Base-by-base conservation (phyloP, 2,888 invertebrate genomes). In the Tetanocera ferruginea region DNA sequence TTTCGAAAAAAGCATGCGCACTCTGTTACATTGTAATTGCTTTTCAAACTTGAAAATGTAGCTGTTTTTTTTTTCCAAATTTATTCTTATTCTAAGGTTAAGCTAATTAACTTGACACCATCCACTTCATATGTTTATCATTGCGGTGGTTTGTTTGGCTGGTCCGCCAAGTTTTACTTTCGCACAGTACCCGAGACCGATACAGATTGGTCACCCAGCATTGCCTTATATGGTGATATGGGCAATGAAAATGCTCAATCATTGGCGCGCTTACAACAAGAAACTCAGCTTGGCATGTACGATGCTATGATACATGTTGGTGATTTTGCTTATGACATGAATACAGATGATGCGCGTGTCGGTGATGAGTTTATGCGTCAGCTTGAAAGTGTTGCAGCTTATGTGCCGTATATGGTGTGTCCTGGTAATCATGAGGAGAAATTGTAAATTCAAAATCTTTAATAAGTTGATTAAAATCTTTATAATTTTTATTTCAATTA, bases 251-350 rank as follows among this genome's bases (percentile, higher is more conserved):
- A 98, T 90, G 97, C 97, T 0, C 91, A 93, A 90, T 96, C 98
- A 0, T 91, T 98, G 78, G 92, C 94, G 0, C 92, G 95, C 81
- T 90, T 99, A 9, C 97, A 97, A 90, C 92, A 94, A 85, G 97
- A 98, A 86, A 93, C 95, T 0, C 94, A 96, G 86, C 91, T 92
- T 52, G 94, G 93, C 23, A 90, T 94, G 87, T 97, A 97, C 89
- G 96, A 98, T 91, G 93, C 95, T 77, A 93, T 97, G 74, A 92
- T 98, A 76, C 98, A 98, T 91, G 96, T 98, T 57, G 97, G 97
- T 0, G 98, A 98, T 91, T 97, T 98, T 90, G 98, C 97, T 0
- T 98, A 98, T 89, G 96, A 98, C 90, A 96, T 98, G 96, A 92
- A 96, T 89, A 91, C 93, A 83, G 91, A 96, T 81, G 91, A 97